Evolutionary conservation across 2,797 vertebrate species (phyloP).

Genomic region (Phaenicophaeus curvirostris): DNA sequence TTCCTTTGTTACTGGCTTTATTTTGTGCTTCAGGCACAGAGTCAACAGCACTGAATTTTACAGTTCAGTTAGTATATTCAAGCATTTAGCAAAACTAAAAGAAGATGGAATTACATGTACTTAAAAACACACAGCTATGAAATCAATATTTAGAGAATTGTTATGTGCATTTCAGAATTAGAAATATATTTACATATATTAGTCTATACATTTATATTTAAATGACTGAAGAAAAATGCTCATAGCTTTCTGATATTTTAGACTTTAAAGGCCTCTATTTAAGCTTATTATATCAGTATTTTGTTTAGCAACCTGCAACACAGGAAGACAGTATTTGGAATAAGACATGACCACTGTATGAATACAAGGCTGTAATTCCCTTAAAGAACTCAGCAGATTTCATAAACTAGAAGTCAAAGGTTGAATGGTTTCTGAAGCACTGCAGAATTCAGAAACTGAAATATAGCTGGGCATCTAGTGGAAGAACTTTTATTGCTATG

Average conservation of each 20-base stretch:
- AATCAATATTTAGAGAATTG: constrained; percentile 3
- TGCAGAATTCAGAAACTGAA: neutral
- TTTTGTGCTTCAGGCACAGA: neutral
- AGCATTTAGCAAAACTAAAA: constrained; percentile 13
- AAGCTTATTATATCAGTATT: constrained; percentile 19
- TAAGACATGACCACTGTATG: constrained; percentile 1
- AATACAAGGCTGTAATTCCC: constrained; percentile 11
- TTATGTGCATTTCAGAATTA: neutral
- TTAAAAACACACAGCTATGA: neutral
- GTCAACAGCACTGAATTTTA: constrained; percentile 42
- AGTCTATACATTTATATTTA: constrained; percentile 2
- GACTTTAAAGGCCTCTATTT: neutral
- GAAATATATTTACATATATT: neutral
- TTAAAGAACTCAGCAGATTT: neutral
- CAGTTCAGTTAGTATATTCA: constrained; percentile 51
- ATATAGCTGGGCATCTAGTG: neutral
- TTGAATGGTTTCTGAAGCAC: neutral
- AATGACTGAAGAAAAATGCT: neutral
- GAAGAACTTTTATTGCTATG: neutral
- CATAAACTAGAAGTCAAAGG: neutral
- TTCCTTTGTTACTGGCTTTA: neutral
- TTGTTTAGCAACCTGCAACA: neutral
- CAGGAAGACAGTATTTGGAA: neutral
- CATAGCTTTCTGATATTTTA: neutral
- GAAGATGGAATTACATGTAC: neutral